Evolutionary conservation across 2,888 invertebrate species (phyloP).

Genomic region (Drosophila eohydei): DNA sequence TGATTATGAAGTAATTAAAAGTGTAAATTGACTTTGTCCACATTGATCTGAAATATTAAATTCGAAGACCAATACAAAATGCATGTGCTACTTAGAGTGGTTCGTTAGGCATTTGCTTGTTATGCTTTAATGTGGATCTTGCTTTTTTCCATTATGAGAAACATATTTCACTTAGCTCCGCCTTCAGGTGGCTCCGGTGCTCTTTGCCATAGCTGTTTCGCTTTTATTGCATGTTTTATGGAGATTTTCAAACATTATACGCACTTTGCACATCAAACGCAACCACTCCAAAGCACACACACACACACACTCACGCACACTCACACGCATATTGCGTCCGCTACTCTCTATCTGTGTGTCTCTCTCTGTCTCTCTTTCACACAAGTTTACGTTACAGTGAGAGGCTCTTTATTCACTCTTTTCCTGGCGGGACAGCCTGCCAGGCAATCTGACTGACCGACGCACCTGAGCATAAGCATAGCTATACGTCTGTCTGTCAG

Average conservation of each 20-base stretch:
- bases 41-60: too few relatives aligned
- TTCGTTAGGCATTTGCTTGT: background rate
- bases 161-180: too few relatives aligned
- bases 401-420: background rate
- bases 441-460: conserved; percentile 48
- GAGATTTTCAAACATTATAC: conserved; percentile 75
- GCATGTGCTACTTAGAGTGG: background rate
- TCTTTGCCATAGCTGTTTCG: conserved; percentile 8
- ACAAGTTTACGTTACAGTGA: background rate
- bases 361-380: background rate
- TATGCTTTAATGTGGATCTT: background rate
- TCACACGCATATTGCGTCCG: background rate
- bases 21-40: too few relatives aligned
- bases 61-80: too few relatives aligned
- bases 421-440: background rate
- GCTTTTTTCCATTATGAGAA: background rate
- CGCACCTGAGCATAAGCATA: conserved; percentile 52
- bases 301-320: too few relatives aligned
- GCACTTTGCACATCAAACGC: conserved; percentile 63
- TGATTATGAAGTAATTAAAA: too few relatives aligned
- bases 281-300: background rate
- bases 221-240: conserved; percentile 81
- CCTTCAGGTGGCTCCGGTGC: background rate
- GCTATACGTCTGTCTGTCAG: conserved; percentile 15
- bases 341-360: background rate